Base-by-base conservation (phyloP, 1,140 invertebrate genomes). In the Bombus waltoni region DNA sequence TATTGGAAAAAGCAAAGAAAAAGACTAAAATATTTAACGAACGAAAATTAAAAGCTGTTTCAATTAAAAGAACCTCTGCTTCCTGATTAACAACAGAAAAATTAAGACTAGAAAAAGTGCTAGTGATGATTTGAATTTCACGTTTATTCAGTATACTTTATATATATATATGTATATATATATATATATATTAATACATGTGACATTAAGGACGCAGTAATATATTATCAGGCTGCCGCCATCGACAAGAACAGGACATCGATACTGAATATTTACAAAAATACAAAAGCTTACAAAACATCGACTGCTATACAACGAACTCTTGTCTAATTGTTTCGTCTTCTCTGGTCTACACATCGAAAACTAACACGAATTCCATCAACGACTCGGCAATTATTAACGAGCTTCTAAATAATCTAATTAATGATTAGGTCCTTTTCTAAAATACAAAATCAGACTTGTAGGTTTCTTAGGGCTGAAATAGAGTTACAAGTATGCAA, bases 211-310 rank as follows among this genome's bases (percentile, higher is more conserved):
- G 89, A 90, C 85, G 88, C 92, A 93, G 83, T 86, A 92, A 94
- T 93, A 94, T 94, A 94, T 94, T 94, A 94, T 94, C 91, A 42
- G 78, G 71, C 70, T 40, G 35, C 15, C 44, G 72, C 82, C 66
- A 68, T 81, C 57, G 76, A 66, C 80, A 90, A 83, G 68, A 89
- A 91, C 72, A 79, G 87, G 73, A 92, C 83, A 91, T 85, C 81
- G 77, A 93, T 92, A 91, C 65, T 87, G 83, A 87, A 87, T 95
- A 94, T 94, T 94, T 95, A 95, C 94, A 95, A 95, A 95, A 95
- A 91, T 95, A 95, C 93, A 94, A 94, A 95, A 94, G 92, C 91
- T 94, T 92, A 94, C 85, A 94, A 95, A 94, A 94, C 94, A 94
- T 93, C 86, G 90, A 94, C 86, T 87, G 86, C 90, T 93, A 92